Base-by-base conservation (phyloP, 2,888 invertebrate genomes). In the Megaustenia siamemsis region DNA sequence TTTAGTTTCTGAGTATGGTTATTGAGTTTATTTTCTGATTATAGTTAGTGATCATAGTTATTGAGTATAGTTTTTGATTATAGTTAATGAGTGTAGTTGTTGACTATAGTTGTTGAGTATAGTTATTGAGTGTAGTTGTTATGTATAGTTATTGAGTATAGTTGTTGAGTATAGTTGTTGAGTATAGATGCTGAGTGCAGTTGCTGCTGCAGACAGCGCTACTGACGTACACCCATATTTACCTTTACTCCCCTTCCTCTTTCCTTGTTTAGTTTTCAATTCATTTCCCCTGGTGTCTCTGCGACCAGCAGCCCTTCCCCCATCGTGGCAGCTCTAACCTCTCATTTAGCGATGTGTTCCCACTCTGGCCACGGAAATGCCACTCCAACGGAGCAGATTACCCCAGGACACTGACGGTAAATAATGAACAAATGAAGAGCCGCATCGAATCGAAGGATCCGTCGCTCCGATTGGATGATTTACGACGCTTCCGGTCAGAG, bases 371-470 rank as follows among this genome's bases (percentile, higher is more conserved):
- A n/a, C 38, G 56, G 60, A 77, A 77, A 60, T 35, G 56, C 76
- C 35, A 15, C n/a, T 4, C 38, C 56, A 12, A n/a, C 21, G 40
- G 38, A 5, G 56, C 35, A 60, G 40, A 60, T 77, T 60, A 56
- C 60, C 40, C 60, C 24, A 10, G 56, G 76, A 56, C 76, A 77
- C 10, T 45, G 21, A 38, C 76, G 35, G 76, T 77, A 77, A 77
- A 56, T 77, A 40, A 77, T 77, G 76, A 56, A 77, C 56, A 77
- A 77, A 77, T 77, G 60, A 77, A 60, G 76, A 77, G 76, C 28
- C 76, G 60, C 21, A 77, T 77, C 76, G 76, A 77, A 77, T 77
- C 76, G 60, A 60, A 38, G 40, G 24, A 60, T 60, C 32, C 76
- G 56, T 32, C 56, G 24, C 56, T 77, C 40, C 76, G 40, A 77